Percentiles rank a stretch among this genome's conserved stretches.
These are phyloP conservation scores for Oceanites oceanicus DNA, from an alignment of 2,113 vertebrate genomes.

Conservation along the genomic window DNA sequence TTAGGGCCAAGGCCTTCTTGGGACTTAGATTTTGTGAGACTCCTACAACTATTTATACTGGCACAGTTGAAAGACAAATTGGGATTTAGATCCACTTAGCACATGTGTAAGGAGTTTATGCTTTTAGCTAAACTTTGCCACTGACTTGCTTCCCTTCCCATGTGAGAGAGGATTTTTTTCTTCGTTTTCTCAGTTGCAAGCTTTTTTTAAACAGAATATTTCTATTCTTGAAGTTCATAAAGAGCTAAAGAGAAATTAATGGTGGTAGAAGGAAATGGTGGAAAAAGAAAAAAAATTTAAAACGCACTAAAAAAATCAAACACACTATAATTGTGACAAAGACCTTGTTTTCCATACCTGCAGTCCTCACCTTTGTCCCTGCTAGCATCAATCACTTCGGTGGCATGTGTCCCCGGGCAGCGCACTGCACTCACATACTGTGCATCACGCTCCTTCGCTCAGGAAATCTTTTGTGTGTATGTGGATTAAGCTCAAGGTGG, in stretches of 20 bases:
- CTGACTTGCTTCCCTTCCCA: background rate
- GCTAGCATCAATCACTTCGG: background rate
- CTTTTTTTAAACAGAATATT: background rate
- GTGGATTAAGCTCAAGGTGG: constrained; percentile 18
- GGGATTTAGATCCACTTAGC: constrained; percentile 5
- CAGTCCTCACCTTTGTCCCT: background rate
- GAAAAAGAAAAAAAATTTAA: background rate
- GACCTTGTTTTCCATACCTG: background rate
- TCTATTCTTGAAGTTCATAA: background rate
- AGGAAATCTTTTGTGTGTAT: background rate
- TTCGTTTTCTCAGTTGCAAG: background rate
- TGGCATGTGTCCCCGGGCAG: background rate
- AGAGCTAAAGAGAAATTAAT: background rate
- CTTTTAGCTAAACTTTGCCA: background rate
- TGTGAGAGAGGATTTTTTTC: background rate
- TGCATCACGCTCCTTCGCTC: background rate
- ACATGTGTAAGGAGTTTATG: background rate
- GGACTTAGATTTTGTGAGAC: background rate
- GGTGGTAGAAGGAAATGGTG: background rate
- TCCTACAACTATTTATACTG: background rate
- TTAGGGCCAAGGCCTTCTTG: background rate
- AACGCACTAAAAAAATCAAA: background rate
- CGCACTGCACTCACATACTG: background rate
- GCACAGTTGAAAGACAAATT: background rate
- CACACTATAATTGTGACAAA: background rate